A percentile compares a stretch with the other conserved stretches of the same genome.
Conservation (phyloP, 2,888 invertebrate genomes). For the Phengaris alcon region DNA sequence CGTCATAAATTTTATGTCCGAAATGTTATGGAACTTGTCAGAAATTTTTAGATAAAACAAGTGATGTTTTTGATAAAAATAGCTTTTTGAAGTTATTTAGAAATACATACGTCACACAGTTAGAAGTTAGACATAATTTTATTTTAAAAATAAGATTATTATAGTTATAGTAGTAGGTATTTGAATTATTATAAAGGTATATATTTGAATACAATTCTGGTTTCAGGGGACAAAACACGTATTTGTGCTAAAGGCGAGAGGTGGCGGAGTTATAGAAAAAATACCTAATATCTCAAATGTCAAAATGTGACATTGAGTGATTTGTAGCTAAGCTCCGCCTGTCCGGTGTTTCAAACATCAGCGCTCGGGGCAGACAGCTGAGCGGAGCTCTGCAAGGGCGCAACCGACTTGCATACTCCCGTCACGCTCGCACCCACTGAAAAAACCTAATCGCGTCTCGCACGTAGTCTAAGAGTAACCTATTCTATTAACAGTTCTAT, state of each 20-base stretch:
- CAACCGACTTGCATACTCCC: conserved; percentile 63
- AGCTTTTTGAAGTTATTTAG: conserved; percentile 21
- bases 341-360: conserved; percentile 81
- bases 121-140: too few species aligned
- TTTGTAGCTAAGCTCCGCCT: conserved; percentile 81
- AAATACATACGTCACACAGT: not conserved
- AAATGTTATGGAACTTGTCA: not conserved
- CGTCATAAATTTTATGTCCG: conserved; percentile 65
- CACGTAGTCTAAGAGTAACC: conserved; percentile 63
- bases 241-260: conserved; percentile 46
- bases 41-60: conserved; percentile 53
- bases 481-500: conserved; percentile 73
- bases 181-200: not conserved
- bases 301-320: conserved; percentile 81
- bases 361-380: conserved; percentile 77
- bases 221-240: conserved; percentile 23
- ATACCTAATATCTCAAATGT: conserved; percentile 81
- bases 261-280: conserved; percentile 77
- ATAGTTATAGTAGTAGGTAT: not conserved
- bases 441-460: conserved; percentile 56
- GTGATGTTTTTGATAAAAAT: conserved; percentile 45
- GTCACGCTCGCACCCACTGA: conserved; percentile 58
- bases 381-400: conserved; percentile 72
- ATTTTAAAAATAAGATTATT: not conserved
- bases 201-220: conserved; percentile 16